A percentile compares a stretch with the other conserved stretches of the same genome.
Conservation (phyloP, 1,140 invertebrate species). For the Drosophila grimshawi region DNA sequence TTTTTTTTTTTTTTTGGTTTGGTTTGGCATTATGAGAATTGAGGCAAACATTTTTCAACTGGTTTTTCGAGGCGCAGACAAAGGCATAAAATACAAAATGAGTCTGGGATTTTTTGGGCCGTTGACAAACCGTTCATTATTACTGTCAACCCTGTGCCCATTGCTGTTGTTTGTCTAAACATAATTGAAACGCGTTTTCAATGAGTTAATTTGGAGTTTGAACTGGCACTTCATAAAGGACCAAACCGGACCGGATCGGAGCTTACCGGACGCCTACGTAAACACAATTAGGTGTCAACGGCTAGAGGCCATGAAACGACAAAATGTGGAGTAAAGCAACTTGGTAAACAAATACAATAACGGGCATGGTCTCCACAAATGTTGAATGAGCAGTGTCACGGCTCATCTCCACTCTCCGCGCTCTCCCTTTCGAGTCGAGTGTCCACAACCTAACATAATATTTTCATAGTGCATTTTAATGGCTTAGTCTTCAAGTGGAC, state of each 20-base stretch:
- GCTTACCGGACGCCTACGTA: conserved; percentile 65
- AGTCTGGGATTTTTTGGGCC: conserved; percentile 44
- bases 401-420: conserved; percentile 11
- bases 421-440: conserved; percentile 47
- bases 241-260: background rate
- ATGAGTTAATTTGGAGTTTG: conserved; percentile 75
- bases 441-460: conserved; percentile 71
- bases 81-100: conserved; percentile 67
- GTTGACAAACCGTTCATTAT: conserved; percentile 49
- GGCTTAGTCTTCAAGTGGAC: conserved; percentile 58
- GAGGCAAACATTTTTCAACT: conserved; percentile 74
- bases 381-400: conserved; percentile 55
- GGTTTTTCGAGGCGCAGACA: conserved; percentile 58
- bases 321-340: conserved; percentile 75
- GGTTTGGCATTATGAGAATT: conserved; percentile 70
- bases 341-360: conserved; percentile 59
- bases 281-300: conserved; percentile 81
- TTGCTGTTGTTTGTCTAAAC: conserved; percentile 70
- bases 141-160: conserved; percentile 64
- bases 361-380: conserved; percentile 21
- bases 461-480: conserved; percentile 79
- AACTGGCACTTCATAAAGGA: conserved; percentile 35
- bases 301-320: conserved; percentile 70
- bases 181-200: conserved; percentile 80
- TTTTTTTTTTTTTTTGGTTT: conserved; percentile 18